Conservation (phyloP, 2,113 vertebrate genomes). For the Gavia stellata region DNA sequence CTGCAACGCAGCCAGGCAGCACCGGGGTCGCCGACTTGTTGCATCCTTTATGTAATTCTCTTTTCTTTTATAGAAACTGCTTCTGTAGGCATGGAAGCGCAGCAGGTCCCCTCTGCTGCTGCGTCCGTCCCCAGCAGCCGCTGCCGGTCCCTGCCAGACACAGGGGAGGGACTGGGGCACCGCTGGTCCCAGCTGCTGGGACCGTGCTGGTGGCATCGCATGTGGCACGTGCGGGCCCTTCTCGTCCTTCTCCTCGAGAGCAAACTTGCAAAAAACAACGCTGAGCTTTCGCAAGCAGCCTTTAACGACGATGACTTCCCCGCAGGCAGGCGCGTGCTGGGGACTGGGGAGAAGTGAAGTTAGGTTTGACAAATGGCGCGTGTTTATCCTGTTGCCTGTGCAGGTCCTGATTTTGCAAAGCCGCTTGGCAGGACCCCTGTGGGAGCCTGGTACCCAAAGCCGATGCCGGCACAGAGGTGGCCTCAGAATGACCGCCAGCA, state of each 20-base stretch:
- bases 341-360: not conserved
- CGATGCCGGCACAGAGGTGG: not conserved
- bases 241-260: not conserved
- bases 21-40: not conserved
- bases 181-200: not conserved
- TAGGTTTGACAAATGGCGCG: not conserved
- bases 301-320: rapidly evolving
- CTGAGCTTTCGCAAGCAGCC: not conserved
- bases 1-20: not conserved
- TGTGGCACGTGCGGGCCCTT: rapidly evolving
- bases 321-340: not conserved
- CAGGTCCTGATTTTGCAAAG: not conserved
- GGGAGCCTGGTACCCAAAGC: not conserved
- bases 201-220: not conserved
- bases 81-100: not conserved
- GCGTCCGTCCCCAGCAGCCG: not conserved
- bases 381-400: no score
- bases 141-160: not conserved
- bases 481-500: not conserved
- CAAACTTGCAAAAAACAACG: not conserved
- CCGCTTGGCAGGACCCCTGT: no score
- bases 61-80: not conserved
- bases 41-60: not conserved
- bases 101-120: not conserved
- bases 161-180: not conserved